Base-by-base conservation (phyloP, 2,113 vertebrate species). In the Brachypodius melanocephalos region DNA sequence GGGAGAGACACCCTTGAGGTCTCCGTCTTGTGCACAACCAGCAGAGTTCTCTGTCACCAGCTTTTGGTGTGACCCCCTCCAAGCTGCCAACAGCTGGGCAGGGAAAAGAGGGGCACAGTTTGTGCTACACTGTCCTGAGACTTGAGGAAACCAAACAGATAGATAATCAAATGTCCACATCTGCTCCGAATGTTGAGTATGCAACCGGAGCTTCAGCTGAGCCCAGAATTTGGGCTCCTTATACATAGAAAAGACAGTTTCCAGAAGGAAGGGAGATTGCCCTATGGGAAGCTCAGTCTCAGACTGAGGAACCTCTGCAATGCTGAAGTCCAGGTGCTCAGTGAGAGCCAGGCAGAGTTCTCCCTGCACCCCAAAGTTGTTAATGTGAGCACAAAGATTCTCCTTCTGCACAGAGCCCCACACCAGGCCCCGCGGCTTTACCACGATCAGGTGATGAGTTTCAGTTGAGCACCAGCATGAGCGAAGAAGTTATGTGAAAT, bases 371-470 rank as follows among this genome's bases (percentile, higher is more conserved):
- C 65, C 2, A 1, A 0, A 4, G 9, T 1, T 2, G 21, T 24
- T 2, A 3, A 12, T 43, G 6, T 3, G 5, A 40, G 22, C 38
- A 8, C 10, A 22, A 7, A 31, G 40, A 18, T 25, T 6, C 22
- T 2, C 9, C 5, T 12, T 12, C 62, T 29, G 67, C 38, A 14
- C 31, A 17, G 59, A 81, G 31, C 25, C 43, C 63, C 38, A 0
- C 6, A 1, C 65, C 1, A 4, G 2, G 3, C 46, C 25, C 1
- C 1, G 2, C 2, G 45, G 32, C 49, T 55, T 61, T 5, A 22
- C 22, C 29, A 6, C 2, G 17, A 8, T 2, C 20, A 63, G 34
- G 21, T 7, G 57, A 28, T 1, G 16, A 4, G 5, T 16, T 43
- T 6, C 13, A 14, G 3, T 1, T 8, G 8, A 2, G 24, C 9